Evolutionary conservation across 2,888 invertebrate species (phyloP).

Genomic region (Cynaeus angustus): DNA sequence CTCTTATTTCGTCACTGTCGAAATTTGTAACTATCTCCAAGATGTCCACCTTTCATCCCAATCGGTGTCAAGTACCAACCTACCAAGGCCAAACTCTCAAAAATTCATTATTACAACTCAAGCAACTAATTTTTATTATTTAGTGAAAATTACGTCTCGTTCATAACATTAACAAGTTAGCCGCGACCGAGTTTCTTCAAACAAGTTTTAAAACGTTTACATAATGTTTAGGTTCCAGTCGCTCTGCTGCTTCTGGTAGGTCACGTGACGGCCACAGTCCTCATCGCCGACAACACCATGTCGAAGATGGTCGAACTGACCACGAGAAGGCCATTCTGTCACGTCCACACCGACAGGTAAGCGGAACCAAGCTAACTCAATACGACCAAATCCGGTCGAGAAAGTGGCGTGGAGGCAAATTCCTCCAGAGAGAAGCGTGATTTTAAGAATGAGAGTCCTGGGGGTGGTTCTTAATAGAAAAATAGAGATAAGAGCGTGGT

Average conservation of each 20-base stretch:
- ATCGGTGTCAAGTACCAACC: constrained; percentile 16
- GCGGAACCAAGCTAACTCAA: too few species aligned
- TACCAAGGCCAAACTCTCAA: not conserved
- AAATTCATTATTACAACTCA: not conserved
- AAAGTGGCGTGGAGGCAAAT: not conserved
- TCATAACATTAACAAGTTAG: constrained; percentile 26
- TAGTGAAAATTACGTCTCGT: not conserved
- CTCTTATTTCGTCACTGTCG: too few species aligned
- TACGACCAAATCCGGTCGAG: not conserved
- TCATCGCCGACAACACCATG: constrained; percentile 78
- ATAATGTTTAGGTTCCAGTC: constrained; percentile 25
- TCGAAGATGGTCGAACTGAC: constrained; percentile 78
- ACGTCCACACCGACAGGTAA: constrained; percentile 76
- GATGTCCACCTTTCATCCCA: not conserved
- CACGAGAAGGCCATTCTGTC: constrained; percentile 76
- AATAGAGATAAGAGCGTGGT: too few species aligned
- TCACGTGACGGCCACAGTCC: constrained; percentile 68
- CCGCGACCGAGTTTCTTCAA: constrained; percentile 34
- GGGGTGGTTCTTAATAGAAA: too few species aligned
- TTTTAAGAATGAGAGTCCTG: not conserved
- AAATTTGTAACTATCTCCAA: not conserved
- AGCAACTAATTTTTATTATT: not conserved
- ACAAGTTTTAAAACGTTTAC: constrained; percentile 20
- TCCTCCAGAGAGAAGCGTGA: not conserved
- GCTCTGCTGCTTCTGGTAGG: constrained; percentile 21